Evolutionary conservation across 1,140 invertebrate species (phyloP), one percentile per base, ranked within the genome.

Genomic region (Bombus polaris): DNA sequence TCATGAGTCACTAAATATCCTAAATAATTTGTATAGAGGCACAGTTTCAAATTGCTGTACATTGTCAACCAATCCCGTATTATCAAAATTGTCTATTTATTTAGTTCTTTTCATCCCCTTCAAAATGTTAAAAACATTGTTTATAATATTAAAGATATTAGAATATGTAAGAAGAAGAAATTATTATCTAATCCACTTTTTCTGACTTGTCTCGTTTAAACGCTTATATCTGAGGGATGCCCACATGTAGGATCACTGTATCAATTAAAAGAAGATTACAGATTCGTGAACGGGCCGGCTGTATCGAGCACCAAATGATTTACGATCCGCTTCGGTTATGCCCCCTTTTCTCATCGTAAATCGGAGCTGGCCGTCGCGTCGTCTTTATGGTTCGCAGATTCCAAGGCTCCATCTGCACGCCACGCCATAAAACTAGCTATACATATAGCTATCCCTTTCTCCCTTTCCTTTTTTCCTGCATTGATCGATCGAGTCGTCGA

Each of bases 391-490:
- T 85, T 85, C n/a, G 35, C 77, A 78, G 78, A 81, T 85, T 73
- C 28, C 35, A 37, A 37, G 70, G n/a, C 57, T 65, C 70, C 77
- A 72, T 85, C 77, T 81, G 74, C 65, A 71, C 75, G 57, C 44
- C 35, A 57, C 35, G 59, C 85, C 53, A 77, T 90, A 89, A 90
- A 90, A 76, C 81, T 85, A 80, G 87, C 71, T 68, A 53, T 35
- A 32, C 32, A 22, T 68, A 68, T 68, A 68, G 3, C 32, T 66
- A 6, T 32, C 59, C 25, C 59, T 28, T 32, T 37, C 12, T 70
- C 75, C 37, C 62, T 53, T 47, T 37, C 70, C 8, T 71, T 57
- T 18, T 42, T 70, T 47, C 70, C 35, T n/a, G 57, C 79, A 81
- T 89, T 75, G 89, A 88, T 87, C 78, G 75, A 75, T 73, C 62